Evolutionary conservation across 2,797 vertebrate genomes (phyloP).

Genomic region (Rhinoraja longicauda): DNA sequence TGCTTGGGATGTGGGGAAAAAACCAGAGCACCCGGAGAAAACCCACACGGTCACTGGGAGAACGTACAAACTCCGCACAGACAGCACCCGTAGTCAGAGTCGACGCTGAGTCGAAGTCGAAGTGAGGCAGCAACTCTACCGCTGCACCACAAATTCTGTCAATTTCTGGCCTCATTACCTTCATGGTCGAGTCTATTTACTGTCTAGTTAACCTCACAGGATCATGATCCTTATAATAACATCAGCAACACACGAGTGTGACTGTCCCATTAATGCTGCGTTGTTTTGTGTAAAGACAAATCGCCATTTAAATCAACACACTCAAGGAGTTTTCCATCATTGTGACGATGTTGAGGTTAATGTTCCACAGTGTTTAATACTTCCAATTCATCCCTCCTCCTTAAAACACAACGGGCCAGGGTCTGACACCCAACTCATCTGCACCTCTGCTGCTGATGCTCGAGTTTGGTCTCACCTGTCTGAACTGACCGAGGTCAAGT

Average conservation of each 20-base stretch:
- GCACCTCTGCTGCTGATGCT: not conserved
- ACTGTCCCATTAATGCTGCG: not conserved
- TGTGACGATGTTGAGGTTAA: not conserved
- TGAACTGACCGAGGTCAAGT: no score
- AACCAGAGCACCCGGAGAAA: no score
- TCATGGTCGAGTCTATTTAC: not conserved
- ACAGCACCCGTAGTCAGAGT: no score
- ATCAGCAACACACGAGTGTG: not conserved
- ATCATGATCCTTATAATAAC: not conserved
- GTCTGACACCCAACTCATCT: not conserved
- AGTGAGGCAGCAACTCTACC: no score
- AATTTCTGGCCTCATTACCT: not conserved
- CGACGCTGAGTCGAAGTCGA: no score
- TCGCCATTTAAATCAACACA: not conserved
- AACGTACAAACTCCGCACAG: no score
- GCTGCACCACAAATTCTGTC: not conserved
- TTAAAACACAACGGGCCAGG: not conserved
- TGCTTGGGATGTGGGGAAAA: no score
- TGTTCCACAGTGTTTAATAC: not conserved
- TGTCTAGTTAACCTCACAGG: not conserved
- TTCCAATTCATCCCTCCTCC: not conserved
- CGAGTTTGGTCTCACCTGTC: not conserved
- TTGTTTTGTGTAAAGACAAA: not conserved
- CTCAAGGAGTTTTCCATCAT: not conserved
- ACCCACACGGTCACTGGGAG: no score